phyloP scores from a whole-genome alignment of 2,888 invertebrate species.

The Apotomis capreana region DNA sequence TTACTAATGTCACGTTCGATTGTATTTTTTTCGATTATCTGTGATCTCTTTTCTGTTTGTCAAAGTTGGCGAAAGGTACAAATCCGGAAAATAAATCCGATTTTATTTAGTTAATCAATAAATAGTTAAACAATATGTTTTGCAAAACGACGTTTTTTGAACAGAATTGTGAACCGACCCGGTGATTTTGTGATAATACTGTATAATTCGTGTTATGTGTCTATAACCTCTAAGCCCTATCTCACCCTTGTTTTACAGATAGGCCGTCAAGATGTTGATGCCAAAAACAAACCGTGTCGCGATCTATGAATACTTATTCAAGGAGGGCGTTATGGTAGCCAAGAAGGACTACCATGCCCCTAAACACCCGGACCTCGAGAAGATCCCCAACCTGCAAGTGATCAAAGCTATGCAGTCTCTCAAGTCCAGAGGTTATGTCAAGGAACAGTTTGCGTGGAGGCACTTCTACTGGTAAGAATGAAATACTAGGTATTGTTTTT shows the following conservation, averaged over 20 bases:
- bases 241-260: conserved; percentile 69
- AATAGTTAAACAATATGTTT: conserved; percentile 15
- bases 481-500: not conserved
- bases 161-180: not conserved
- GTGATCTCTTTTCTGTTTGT: conserved; percentile 58
- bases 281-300: conserved; percentile 98
- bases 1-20: conserved; percentile 22
- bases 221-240: conserved; percentile 57
- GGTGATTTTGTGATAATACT: conserved; percentile 34
- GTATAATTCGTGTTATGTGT: conserved; percentile 22
- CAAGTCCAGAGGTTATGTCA: conserved; percentile 98
- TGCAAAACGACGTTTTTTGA: conserved; percentile 47
- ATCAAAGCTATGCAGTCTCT: conserved; percentile 99
- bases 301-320: conserved; percentile 99
- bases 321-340: conserved; percentile 99
- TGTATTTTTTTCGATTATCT: conserved; percentile 36
- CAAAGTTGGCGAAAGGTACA: conserved; percentile 62
- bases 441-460: conserved; percentile 99
- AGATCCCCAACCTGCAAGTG: conserved; percentile 98
- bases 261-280: conserved; percentile 97
- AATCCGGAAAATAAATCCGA: conserved; percentile 49
- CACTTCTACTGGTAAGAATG: conserved; percentile 96
- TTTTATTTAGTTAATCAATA: conserved; percentile 47
- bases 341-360: conserved; percentile 99
- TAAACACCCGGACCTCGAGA: conserved; percentile 98